Percentiles rank a stretch among this genome's conserved stretches.
Evolutionary conservation across 2,113 vertebrate genomes (phyloP).

Genomic region (Craseonycteris thonglongyai): DNA sequence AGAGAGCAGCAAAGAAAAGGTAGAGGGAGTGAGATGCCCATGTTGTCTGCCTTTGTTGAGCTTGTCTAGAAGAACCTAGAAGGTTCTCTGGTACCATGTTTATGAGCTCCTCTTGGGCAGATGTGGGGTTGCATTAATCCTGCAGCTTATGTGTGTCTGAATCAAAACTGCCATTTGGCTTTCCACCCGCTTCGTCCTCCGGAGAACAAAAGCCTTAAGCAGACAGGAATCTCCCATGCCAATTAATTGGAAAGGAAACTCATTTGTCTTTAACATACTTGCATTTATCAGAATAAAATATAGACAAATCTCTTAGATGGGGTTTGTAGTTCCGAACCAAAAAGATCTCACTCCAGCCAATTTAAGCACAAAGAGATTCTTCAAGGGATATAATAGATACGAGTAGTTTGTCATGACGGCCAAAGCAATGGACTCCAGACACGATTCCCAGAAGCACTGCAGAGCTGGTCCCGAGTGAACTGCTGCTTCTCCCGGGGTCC

Average conservation of each 20-base stretch:
- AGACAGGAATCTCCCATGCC: not conserved
- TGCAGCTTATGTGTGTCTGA: not conserved
- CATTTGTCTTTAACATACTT: not conserved
- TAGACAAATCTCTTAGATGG: not conserved
- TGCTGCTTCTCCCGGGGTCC: not conserved
- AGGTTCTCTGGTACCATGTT: not conserved
- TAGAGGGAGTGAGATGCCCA: not conserved
- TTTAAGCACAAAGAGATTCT: not conserved
- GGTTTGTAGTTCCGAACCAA: not conserved
- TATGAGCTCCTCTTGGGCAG: not conserved
- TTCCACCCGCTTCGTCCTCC: fast-evolving
- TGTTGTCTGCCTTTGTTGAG: not conserved
- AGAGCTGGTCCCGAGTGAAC: not conserved
- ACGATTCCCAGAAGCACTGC: not conserved
- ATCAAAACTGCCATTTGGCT: not conserved
- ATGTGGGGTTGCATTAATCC: not conserved
- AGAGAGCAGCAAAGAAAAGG: not conserved
- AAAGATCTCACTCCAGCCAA: not conserved
- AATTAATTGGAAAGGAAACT: not conserved
- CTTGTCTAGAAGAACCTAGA: not conserved
- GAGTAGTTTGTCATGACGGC: not conserved
- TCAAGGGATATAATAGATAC: not conserved
- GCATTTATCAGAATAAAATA: not conserved
- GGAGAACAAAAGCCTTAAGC: not conserved
- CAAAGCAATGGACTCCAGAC: not conserved